These are phyloP conservation scores for Macaria liturata DNA, from an alignment of 2,888 invertebrate species.

Conservation along the genomic window DNA sequence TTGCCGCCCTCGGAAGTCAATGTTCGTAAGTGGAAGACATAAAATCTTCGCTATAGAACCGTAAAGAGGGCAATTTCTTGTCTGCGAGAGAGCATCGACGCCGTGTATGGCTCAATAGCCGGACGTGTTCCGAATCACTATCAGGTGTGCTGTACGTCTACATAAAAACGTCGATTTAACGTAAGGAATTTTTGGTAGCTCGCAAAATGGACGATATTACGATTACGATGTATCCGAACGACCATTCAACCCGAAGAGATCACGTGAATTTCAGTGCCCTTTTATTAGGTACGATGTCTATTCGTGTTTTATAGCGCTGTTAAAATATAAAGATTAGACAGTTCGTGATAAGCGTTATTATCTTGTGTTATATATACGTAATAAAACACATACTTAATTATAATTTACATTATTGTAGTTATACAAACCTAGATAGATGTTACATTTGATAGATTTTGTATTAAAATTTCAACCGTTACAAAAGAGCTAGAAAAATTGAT, in stretches of 20 bases:
- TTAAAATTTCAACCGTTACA: too few species aligned
- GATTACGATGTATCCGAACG: constrained; percentile 17
- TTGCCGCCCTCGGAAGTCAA: constrained; percentile 64
- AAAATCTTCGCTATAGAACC: constrained; percentile 67
- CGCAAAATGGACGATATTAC: constrained; percentile 32
- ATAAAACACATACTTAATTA: constrained; percentile 15
- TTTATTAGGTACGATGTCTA: constrained; percentile 10
- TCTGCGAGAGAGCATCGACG: constrained; percentile 60
- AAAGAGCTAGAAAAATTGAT: constrained; percentile 28
- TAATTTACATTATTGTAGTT: too few species aligned
- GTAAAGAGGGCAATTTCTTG: constrained; percentile 74
- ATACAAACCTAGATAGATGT: too few species aligned
- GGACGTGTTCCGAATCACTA: constrained; percentile 62
- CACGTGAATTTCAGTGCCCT: constrained; percentile 1
- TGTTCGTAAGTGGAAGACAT: constrained; percentile 68
- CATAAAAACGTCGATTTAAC: constrained; percentile 30
- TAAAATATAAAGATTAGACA: background rate
- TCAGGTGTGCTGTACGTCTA: constrained; percentile 30
- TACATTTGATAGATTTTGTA: too few species aligned
- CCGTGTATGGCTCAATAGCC: constrained; percentile 54
- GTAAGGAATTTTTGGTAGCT: constrained; percentile 31
- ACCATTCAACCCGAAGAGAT: constrained; percentile 3
- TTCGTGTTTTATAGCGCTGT: constrained; percentile 4
- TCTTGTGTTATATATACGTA: too few species aligned
- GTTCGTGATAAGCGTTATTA: too few species aligned